These are phyloP conservation scores for Thysanoteuthis rhombus DNA, from an alignment of 2,888 invertebrate species.

Conservation along the genomic window DNA sequence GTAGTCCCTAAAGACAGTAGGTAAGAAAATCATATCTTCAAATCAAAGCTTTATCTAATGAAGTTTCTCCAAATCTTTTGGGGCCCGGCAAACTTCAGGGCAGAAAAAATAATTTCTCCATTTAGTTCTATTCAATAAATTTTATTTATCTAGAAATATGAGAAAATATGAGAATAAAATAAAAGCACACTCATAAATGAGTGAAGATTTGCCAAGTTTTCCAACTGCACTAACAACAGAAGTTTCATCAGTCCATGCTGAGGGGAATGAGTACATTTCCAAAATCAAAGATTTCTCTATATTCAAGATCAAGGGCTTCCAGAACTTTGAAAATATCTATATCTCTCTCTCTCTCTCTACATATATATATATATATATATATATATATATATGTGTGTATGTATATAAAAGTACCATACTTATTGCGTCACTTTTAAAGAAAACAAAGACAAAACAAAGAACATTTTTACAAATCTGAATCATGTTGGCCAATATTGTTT, in stretches of 20 bases:
- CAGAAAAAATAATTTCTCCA: too few relatives aligned
- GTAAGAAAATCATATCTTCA: too few relatives aligned
- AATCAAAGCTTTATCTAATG: too few relatives aligned
- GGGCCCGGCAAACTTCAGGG: too few relatives aligned
- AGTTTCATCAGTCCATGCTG: neutral
- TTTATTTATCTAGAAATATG: neutral
- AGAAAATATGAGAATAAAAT: neutral
- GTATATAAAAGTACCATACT: too few relatives aligned
- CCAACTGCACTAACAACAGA: neutral
- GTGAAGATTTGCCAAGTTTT: neutral
- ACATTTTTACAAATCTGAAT: too few relatives aligned
- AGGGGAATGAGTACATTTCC: neutral
- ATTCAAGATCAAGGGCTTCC: neutral
- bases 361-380: neutral
- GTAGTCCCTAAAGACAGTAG: too few relatives aligned
- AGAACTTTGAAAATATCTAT: neutral
- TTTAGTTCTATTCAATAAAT: too few relatives aligned
- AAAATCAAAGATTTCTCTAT: neutral
- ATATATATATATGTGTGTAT: neutral
- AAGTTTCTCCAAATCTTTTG: too few relatives aligned
- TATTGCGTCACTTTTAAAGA: too few relatives aligned
- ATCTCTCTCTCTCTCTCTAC: neutral
- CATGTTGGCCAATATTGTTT: too few relatives aligned
- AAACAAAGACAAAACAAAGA: too few relatives aligned
- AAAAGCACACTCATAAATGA: neutral